Evolutionary conservation across 2,888 invertebrate genomes (phyloP).

Genomic region (Phanerotoma sp.): DNA sequence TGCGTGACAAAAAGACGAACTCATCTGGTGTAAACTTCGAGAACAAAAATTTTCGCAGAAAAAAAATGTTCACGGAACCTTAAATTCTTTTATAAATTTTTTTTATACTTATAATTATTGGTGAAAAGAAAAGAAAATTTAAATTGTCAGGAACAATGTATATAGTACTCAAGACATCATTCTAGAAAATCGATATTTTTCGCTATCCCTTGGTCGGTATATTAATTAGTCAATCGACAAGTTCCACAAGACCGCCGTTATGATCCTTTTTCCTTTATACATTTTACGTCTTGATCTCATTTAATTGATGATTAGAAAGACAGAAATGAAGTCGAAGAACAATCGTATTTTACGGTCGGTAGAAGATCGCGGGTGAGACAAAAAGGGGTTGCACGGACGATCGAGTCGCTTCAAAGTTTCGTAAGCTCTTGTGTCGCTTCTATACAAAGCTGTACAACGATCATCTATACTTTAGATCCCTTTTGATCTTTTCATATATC

Average conservation of each 20-base stretch:
- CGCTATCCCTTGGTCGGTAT: background rate
- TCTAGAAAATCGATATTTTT: too few species aligned
- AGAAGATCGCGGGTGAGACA: conserved; percentile 22
- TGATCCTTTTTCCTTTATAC: background rate
- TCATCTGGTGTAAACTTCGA: too few species aligned
- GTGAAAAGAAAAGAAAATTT: too few species aligned
- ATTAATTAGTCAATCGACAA: conserved; percentile 1
- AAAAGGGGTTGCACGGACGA: conserved; percentile 35
- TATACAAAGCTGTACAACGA: conserved; percentile 2
- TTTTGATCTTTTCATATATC: conserved; percentile 1
- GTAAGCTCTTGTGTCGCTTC: conserved; percentile 10
- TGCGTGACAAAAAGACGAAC: too few species aligned
- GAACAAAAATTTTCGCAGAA: too few species aligned
- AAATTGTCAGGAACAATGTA: too few species aligned
- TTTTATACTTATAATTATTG: too few species aligned
- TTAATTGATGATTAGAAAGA: background rate
- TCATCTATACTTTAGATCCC: conserved; percentile 1
- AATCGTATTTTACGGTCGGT: conserved; percentile 35
- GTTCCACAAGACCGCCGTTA: background rate
- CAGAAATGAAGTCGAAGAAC: conserved; percentile 12
- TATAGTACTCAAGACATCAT: too few species aligned
- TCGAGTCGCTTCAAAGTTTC: conserved; percentile 36
- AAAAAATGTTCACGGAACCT: too few species aligned
- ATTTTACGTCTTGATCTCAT: background rate
- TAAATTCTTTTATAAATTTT: too few species aligned